Conservation (phyloP, 2,888 invertebrate species). For the Dyspetes luteomarginatus region DNA sequence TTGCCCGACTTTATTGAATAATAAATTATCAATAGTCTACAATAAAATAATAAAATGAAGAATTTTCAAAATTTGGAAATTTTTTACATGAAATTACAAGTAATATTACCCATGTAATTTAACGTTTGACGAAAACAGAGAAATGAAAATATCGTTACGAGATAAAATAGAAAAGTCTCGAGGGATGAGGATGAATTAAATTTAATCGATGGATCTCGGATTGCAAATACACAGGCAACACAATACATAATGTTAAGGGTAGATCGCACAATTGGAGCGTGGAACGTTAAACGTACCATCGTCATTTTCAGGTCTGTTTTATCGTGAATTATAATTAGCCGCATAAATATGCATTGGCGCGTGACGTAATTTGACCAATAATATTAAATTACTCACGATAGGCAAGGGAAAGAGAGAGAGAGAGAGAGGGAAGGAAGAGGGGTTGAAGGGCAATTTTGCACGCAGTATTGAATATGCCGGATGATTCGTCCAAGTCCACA, state of each 20-base stretch:
- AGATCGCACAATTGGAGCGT: slow-evolving; percentile 28
- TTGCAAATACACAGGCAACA: background rate
- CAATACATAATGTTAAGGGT: slow-evolving; percentile 28
- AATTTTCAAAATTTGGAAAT: background rate
- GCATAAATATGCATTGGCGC: slow-evolving; percentile 83
- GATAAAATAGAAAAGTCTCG: slow-evolving; percentile 15
- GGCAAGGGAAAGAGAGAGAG: slow-evolving; percentile 32
- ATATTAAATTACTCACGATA: slow-evolving; percentile 82
- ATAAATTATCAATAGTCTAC: too few relatives aligned
- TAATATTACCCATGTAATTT: background rate
- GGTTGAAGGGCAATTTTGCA: slow-evolving; percentile 17
- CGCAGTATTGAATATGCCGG: slow-evolving; percentile 28
- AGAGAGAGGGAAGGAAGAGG: background rate
- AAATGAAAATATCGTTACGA: slow-evolving; percentile 21
- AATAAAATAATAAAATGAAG: background rate
- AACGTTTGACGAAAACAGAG: background rate
- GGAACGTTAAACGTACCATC: slow-evolving; percentile 72
- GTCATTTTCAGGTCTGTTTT: slow-evolving; percentile 78
- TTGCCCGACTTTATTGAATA: too few relatives aligned
- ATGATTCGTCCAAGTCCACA: slow-evolving; percentile 52
- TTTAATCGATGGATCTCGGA: slow-evolving; percentile 18
- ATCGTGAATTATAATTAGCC: slow-evolving; percentile 83
- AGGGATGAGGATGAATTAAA: background rate
- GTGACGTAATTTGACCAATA: slow-evolving; percentile 83
- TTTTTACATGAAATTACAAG: background rate